Evolutionary conservation across 1,140 invertebrate genomes (phyloP), one percentile per base, ranked within the genome.

Genomic region (Musca domestica): DNA sequence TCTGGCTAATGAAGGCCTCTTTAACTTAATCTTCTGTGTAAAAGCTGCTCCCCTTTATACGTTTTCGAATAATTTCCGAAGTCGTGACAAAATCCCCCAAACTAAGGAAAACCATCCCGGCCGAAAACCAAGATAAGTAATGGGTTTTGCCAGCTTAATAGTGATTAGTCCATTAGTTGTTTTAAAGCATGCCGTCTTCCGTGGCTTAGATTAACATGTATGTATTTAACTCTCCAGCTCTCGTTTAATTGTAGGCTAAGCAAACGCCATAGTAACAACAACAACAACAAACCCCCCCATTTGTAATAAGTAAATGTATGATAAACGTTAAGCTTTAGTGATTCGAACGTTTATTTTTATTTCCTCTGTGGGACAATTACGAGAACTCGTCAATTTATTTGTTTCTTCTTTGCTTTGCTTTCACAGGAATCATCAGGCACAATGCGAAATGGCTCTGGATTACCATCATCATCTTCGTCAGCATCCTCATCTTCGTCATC

Each of bases 381-480:
- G 15, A 54, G 56, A 25, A 71, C 27, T 14, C 64, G 27, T 47
- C 25, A 27, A 27, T 46, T 34, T 22, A 23, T 47, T 47, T 66
- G 47, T 9, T 14, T 52, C 20, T 0, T 56, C 27, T 56, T n/a
- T 56, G 0, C 12, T 17, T 54, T 69, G 1, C 9, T 22, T 14
- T 52, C 47, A 25, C 71, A 78, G 76, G 70, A 70, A 52, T 71
- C 71, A 67, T 41, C 34, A 41, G 6, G 6, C 4, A 77, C 75
- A 64, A 69, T 65, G 23, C 67, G 64, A 34, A 68, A 69, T 46
- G 27, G 73, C 67, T 77, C 76, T 14, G 71, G 73, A 46, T 71
- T 73, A 27, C 67, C 74, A 70, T 41, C 34, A 41, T 41, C 34
- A 12, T 5, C 10, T 10, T 5, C 34, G 12, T 41, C 34, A 41